Percentiles rank a stretch among this genome's conserved stretches.
These are phyloP conservation scores for Triplophysa bombifrons DNA, from an alignment of 2,797 vertebrate species.

Conservation along the genomic window DNA sequence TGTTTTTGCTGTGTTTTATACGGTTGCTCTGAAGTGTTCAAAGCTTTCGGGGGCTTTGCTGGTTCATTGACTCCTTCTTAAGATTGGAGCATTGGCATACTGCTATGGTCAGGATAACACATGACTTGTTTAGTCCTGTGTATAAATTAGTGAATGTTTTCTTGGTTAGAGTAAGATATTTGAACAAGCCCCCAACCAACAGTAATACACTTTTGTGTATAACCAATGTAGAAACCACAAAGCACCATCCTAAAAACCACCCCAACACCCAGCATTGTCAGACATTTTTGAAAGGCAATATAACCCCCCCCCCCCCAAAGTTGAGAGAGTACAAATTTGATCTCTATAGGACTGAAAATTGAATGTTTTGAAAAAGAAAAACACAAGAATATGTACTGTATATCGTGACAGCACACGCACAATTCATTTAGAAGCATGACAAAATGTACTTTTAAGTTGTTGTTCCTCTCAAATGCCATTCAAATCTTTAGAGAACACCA, in stretches of 20 bases:
- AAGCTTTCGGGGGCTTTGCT: background rate
- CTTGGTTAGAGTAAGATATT: background rate
- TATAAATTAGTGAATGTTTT: background rate
- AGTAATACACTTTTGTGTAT: background rate
- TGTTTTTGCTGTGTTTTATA: slow-evolving; percentile 10
- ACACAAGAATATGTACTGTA: background rate
- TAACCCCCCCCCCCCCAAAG: background rate
- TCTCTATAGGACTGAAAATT: background rate
- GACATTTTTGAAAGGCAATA: background rate
- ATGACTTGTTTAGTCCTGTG: background rate
- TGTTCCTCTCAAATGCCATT: slow-evolving; percentile 20
- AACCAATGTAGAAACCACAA: background rate
- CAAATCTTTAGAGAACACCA: slow-evolving; percentile 7
- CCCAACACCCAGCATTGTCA: background rate
- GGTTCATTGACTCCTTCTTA: slow-evolving; percentile 17
- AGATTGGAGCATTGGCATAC: background rate
- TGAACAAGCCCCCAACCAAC: background rate
- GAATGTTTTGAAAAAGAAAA: background rate
- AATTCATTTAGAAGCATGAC: slow-evolving; percentile 1
- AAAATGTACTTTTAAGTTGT: slow-evolving; percentile 21
- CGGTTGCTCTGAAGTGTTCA: background rate
- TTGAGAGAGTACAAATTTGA: background rate
- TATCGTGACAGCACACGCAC: background rate
- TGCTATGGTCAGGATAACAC: background rate
- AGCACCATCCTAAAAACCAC: background rate